These are phyloP conservation scores for Ooceraea biroi DNA, from an alignment of 1,140 invertebrate species.

Conservation along the genomic window DNA sequence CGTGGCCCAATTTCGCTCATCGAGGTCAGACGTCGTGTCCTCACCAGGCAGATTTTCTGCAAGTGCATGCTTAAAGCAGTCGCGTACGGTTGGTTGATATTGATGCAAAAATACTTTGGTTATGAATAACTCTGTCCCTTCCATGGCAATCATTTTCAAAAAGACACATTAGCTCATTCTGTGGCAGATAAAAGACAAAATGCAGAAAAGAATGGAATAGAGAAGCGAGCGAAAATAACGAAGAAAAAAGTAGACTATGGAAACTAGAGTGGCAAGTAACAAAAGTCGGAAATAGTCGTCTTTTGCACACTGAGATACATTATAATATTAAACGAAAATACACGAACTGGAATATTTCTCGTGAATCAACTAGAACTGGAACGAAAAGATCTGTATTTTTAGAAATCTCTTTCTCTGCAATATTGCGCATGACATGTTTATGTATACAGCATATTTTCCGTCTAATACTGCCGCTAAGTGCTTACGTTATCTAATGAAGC, in stretches of 20 bases:
- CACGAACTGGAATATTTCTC: no score
- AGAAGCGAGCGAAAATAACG: no score
- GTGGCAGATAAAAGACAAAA: no score
- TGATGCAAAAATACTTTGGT: background rate
- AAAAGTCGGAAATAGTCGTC: no score
- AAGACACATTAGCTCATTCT: background rate
- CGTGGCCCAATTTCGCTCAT: conserved; percentile 73
- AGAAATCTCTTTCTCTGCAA: background rate
- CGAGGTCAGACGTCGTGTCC: conserved; percentile 67
- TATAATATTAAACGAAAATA: no score
- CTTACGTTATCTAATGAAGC: conserved; percentile 16
- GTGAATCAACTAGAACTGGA: no score
- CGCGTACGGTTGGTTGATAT: background rate
- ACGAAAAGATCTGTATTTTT: background rate
- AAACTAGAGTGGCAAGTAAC: no score
- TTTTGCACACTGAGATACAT: no score
- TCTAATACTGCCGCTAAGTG: background rate
- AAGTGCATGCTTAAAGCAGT: background rate
- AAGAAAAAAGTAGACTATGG: no score
- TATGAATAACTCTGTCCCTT: background rate
- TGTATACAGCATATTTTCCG: background rate
- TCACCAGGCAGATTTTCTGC: conserved; percentile 35
- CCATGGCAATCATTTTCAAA: background rate
- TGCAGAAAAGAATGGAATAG: no score
- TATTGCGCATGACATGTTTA: background rate